Evolutionary conservation across 2,888 invertebrate species (phyloP).

Genomic region (Agrilus cyanescens): DNA sequence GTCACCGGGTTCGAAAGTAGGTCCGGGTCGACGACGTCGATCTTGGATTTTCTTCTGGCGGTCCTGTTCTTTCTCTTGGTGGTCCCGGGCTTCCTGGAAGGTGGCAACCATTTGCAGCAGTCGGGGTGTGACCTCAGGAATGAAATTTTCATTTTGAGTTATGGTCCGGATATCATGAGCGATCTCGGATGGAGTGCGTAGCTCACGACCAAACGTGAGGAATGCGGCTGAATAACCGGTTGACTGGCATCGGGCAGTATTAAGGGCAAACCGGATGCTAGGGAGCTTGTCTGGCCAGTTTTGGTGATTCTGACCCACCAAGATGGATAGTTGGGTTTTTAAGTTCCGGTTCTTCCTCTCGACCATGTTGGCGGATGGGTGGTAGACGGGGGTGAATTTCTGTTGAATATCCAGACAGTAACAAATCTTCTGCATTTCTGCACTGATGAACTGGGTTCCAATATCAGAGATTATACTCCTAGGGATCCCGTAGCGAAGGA

Average conservation of each 20-base stretch:
- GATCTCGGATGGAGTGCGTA: slow-evolving; percentile 25
- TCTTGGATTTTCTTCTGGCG: slow-evolving; percentile 8
- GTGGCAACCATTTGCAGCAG: slow-evolving; percentile 7
- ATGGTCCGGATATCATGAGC: slow-evolving; percentile 19
- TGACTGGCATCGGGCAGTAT: slow-evolving; percentile 20
- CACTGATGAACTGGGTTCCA: slow-evolving; percentile 24
- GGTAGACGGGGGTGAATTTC: slow-evolving; percentile 18
- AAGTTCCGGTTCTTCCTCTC: slow-evolving; percentile 25
- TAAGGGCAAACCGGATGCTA: slow-evolving; percentile 29
- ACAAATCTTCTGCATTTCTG: slow-evolving; percentile 24
- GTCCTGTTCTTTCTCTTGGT: slow-evolving; percentile 5
- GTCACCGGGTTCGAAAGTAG: background rate
- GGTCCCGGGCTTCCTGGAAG: slow-evolving; percentile 1
- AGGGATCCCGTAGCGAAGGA: slow-evolving; percentile 25
- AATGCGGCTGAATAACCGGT: slow-evolving; percentile 26
- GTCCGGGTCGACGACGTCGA: background rate
- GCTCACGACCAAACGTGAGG: slow-evolving; percentile 26
- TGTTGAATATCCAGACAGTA: slow-evolving; percentile 21
- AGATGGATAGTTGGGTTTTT: slow-evolving; percentile 20
- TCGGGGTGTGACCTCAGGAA: slow-evolving; percentile 24
- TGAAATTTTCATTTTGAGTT: slow-evolving; percentile 21
- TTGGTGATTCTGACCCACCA: slow-evolving; percentile 20
- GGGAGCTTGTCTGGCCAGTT: slow-evolving; percentile 24
- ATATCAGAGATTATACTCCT: slow-evolving; percentile 27
- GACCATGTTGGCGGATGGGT: slow-evolving; percentile 23